Evolutionary conservation across 1,140 invertebrate species (phyloP), one percentile per base, ranked within the genome.

Genomic region (Lethrus apterus): DNA sequence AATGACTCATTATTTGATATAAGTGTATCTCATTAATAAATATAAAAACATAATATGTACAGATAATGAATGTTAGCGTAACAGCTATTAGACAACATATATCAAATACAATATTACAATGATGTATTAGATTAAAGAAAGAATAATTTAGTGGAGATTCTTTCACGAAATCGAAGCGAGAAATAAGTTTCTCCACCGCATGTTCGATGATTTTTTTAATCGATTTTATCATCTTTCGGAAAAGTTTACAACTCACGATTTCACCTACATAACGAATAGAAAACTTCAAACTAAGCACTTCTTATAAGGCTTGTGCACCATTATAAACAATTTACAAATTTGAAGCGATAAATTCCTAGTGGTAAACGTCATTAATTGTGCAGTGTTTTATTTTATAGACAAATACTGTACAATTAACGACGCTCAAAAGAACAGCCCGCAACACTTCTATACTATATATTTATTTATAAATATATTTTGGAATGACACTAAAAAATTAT

Each of bases 31-130:
- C 54, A 57, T 59, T 63, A 61, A 63, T 63, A 63, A 63, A 63
- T 63, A 63, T 64, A 64, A 64, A 64, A 63, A 63, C 62, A 62
- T 62, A 64, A 65, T 65, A 65, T 65, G 51, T 65, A 65, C 63
- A 64, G 51, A 57, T 56, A 64, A 50, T 48, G 42, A 54, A 62
- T 58, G 57, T 61, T 61, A 61, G 56, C 58, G 52, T 47, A 26
- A 14, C 56, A 55, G 58, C 46, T 30, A 40, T 47, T 47, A 41
- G 36, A 47, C 36, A 47, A 47, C 46, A 47, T 41, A 40, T 18
- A 41, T 47, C 35, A 47, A 31, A 31, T 26, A 31, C 13, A 33
- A 29, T 46, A 46, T 23, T 46, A 46, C 44, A 46, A 46, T 44
- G 30, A 44, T 42, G 29, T 21, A 40, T 42, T 42, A 42, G 21